These are phyloP conservation scores for Rhynchopsitta pachyrhyncha DNA, from an alignment of 2,113 vertebrate species.

Conservation along the genomic window DNA sequence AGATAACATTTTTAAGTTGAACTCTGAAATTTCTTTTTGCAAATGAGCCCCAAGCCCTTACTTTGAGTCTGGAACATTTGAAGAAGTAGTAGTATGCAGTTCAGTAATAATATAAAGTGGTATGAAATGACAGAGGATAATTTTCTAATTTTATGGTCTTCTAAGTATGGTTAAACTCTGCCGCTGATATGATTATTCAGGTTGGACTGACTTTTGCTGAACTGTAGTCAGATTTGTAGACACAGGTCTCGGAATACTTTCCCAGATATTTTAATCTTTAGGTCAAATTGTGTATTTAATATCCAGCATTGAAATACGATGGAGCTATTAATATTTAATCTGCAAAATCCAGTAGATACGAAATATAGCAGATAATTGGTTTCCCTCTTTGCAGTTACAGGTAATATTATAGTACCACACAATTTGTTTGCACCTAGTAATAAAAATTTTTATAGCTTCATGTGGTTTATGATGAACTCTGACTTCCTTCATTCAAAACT, in stretches of 20 bases:
- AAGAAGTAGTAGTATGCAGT: background rate
- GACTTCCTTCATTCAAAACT: background rate
- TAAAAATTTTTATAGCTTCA: background rate
- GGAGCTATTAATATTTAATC: background rate
- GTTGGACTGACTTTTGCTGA: background rate
- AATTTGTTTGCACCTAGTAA: background rate
- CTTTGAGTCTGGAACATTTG: background rate
- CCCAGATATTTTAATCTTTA: background rate
- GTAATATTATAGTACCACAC: background rate
- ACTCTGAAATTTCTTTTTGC: background rate
- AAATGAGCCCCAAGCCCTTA: background rate
- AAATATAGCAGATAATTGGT: background rate
- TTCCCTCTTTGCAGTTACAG: background rate
- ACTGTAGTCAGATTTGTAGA: background rate
- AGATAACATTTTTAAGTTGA: background rate
- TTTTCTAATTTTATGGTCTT: background rate
- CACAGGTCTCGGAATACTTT: background rate
- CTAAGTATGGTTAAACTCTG: background rate
- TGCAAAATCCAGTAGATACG: background rate
- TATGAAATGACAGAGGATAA: background rate
- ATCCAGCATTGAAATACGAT: background rate
- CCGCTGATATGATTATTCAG: background rate
- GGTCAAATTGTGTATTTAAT: background rate
- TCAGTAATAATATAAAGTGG: background rate
- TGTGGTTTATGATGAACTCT: background rate